These are phyloP conservation scores for Petrocephalus microphthalmus DNA, from an alignment of 2,113 vertebrate genomes.

Conservation along the genomic window DNA sequence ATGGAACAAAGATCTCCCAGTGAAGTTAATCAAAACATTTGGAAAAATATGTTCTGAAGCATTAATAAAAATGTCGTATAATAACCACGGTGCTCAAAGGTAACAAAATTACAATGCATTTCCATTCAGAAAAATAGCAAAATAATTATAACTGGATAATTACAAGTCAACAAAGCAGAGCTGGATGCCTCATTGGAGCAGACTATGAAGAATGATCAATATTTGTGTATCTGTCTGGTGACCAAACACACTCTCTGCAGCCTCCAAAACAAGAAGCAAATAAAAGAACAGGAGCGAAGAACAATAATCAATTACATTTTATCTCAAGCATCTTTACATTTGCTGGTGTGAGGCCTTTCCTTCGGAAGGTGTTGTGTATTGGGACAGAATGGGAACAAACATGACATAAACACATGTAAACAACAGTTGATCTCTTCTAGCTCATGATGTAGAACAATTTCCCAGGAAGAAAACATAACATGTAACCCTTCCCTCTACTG, in stretches of 20 bases:
- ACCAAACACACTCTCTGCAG: not conserved
- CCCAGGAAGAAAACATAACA: not conserved
- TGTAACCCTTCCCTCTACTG: not conserved
- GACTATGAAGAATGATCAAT: not conserved
- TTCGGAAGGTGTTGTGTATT: not conserved
- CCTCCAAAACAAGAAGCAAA: not conserved
- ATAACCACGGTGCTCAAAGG: not conserved
- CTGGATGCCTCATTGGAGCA: not conserved
- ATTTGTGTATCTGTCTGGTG: not conserved
- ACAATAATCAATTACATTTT: not conserved
- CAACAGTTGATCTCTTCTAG: not conserved
- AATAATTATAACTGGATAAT: not conserved
- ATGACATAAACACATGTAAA: not conserved
- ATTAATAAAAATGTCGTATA: not conserved
- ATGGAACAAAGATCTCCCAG: not conserved
- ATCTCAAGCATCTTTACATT: not conserved
- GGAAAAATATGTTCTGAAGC: not conserved
- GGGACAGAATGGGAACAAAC: not conserved
- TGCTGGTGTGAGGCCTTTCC: not conserved
- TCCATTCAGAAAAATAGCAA: not conserved
- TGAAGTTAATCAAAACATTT: not conserved
- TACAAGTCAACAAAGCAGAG: not conserved
- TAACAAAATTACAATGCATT: not conserved
- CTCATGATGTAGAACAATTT: not conserved
- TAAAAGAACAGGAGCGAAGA: no score